Evolutionary conservation across 2,113 vertebrate genomes (phyloP).

Genomic region (Rhombomys opimus): DNA sequence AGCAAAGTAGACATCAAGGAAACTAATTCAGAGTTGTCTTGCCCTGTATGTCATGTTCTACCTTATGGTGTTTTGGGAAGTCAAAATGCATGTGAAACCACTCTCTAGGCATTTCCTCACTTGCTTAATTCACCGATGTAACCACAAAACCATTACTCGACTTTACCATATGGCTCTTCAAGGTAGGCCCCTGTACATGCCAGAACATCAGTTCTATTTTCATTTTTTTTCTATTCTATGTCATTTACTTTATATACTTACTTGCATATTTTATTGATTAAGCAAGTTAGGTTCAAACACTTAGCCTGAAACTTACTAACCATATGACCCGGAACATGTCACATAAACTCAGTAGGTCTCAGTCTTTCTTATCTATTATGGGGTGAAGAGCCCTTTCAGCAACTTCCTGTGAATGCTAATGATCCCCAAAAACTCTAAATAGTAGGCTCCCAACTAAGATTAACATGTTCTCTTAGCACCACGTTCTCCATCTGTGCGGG

Average conservation of each 20-base stretch:
- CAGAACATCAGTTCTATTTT: neutral
- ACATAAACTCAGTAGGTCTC: neutral
- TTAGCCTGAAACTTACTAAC: neutral
- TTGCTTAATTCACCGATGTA: neutral
- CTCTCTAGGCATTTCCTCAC: neutral
- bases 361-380: neutral
- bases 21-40: neutral
- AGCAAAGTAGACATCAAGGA: neutral
- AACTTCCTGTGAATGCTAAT: constrained; percentile 2
- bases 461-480: neutral
- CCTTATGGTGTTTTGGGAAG: neutral
- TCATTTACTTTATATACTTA: neutral
- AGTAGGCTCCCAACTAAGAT: neutral
- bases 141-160: neutral
- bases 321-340: neutral
- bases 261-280: neutral
- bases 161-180: neutral
- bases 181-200: neutral
- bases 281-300: neutral
- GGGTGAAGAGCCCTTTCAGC: neutral
- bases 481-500: neutral
- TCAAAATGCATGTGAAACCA: neutral
- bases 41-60: neutral
- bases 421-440: neutral
- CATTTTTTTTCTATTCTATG: neutral